Percentiles rank a stretch among this genome's conserved stretches.
Evolutionary conservation across 2,113 vertebrate genomes (phyloP).

Genomic region (Cryptotis parvus): DNA sequence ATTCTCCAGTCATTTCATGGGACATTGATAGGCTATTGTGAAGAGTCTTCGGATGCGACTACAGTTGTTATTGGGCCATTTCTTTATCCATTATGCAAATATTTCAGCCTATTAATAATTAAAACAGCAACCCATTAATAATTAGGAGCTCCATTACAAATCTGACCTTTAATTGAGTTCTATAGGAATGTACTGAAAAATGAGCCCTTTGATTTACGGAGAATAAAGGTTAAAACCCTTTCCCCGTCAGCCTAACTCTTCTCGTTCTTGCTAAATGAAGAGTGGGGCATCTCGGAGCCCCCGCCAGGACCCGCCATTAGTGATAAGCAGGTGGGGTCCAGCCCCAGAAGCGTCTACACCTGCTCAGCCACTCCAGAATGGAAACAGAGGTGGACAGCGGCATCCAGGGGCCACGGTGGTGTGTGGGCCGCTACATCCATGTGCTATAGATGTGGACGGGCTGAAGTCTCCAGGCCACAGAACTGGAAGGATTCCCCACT

Average conservation of each 20-base stretch:
- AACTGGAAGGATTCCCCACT: no score
- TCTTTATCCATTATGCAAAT: slow-evolving; percentile 90
- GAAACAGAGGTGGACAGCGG: neutral
- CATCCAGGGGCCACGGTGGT: no score
- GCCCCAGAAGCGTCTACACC: no score
- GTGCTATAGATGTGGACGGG: no score
- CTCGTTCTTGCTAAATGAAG: slow-evolving; percentile 73
- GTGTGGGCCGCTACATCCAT: no score
- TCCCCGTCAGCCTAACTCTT: slow-evolving; percentile 81
- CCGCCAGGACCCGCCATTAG: no score
- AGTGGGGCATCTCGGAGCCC: neutral
- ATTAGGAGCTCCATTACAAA: slow-evolving; percentile 90
- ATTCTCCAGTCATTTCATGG: neutral
- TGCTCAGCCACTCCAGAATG: no score
- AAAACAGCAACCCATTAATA: slow-evolving; percentile 91
- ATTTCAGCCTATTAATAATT: slow-evolving; percentile 89
- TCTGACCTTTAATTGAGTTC: slow-evolving; percentile 93
- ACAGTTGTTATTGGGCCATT: slow-evolving; percentile 87
- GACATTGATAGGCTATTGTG: slow-evolving; percentile 76
- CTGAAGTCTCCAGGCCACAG: no score
- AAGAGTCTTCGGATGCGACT: slow-evolving; percentile 75
- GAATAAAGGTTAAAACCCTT: slow-evolving; percentile 90
- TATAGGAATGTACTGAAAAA: slow-evolving; percentile 90
- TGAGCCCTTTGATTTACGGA: slow-evolving; percentile 89
- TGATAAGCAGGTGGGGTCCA: no score